These are phyloP conservation scores for Thryonomys swinderianus DNA, from an alignment of 2,113 vertebrate species.

Conservation along the genomic window DNA sequence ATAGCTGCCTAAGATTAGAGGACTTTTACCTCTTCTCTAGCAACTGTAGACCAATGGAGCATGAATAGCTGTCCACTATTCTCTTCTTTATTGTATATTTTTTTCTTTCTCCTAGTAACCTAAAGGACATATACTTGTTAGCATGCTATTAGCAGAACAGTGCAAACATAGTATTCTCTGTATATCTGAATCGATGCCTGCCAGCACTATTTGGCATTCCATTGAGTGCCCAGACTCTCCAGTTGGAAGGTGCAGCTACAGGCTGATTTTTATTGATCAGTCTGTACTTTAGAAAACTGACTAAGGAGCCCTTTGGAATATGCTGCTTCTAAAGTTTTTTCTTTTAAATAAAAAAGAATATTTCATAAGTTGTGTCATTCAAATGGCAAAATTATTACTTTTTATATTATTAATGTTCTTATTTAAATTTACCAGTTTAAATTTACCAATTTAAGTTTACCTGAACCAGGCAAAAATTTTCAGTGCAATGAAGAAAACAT, in stretches of 20 bases:
- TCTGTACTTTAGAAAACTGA: slow-evolving; percentile 70
- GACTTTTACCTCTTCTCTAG: slow-evolving; percentile 52
- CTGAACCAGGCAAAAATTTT: background rate
- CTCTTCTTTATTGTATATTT: slow-evolving; percentile 45
- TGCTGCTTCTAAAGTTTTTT: slow-evolving; percentile 56
- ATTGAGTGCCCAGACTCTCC: slow-evolving; percentile 60
- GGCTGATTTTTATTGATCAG: slow-evolving; percentile 76
- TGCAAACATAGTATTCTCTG: slow-evolving; percentile 71
- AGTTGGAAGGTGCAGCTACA: slow-evolving; percentile 57
- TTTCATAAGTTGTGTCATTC: slow-evolving; percentile 51
- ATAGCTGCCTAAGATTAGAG: slow-evolving; percentile 60
- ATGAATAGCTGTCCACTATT: slow-evolving; percentile 59
- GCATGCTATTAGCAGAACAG: slow-evolving; percentile 76
- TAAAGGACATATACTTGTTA: slow-evolving; percentile 70
- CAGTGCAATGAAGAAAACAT: slow-evolving; percentile 39
- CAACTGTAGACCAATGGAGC: slow-evolving; percentile 50
- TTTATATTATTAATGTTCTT: slow-evolving; percentile 12
- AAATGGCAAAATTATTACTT: slow-evolving; percentile 50
- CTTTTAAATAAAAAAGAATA: slow-evolving; percentile 61
- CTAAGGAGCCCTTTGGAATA: slow-evolving; percentile 58
- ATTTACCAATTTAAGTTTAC: slow-evolving; percentile 10
- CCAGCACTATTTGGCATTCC: slow-evolving; percentile 66
- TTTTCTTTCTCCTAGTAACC: slow-evolving; percentile 71
- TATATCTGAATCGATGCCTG: slow-evolving; percentile 63
- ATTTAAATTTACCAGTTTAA: slow-evolving; percentile 33